Base-by-base conservation (phyloP, 2,888 invertebrate genomes). In the Frankliniella fusca region DNA sequence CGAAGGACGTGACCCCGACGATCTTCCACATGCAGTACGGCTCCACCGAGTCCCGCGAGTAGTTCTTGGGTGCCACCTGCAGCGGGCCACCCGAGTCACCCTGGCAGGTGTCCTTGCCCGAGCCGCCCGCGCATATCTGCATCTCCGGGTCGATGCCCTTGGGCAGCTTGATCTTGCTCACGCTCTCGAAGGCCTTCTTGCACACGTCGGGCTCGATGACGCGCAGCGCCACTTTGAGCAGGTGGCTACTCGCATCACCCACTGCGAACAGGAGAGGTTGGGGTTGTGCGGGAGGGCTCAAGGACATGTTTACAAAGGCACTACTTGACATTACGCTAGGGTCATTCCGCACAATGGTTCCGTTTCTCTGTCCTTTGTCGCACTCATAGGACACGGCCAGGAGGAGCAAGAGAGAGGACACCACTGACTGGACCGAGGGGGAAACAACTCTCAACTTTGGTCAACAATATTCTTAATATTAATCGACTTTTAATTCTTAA, bases 81-180 rank as follows among this genome's bases (percentile, higher is more conserved):
- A 94, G 88, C 0, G 94, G 94, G 0, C 93, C 93, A 0, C 94
- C 94, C 48, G 93, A 93, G 87, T 94, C 94, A 70, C 94, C 94
- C 92, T 84, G 84, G 80, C 85, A 85, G 5, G 85, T 85, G 65
- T 85, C 85, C 81, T 84, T 85, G 23, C 84, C 85, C 27, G 54
- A 48, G 84, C 88, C 85, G 9, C 91, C 91, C 1, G 91, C 91
- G 84, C 92, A 92, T 49, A 91, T 85, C 86, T 91, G 91, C 18
- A 86, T 87, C 0, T 88, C 87, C 12, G 88, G 84, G 49, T 92
- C 88, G 0, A 90, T 90, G 8, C 85, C 85, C n/a, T 85, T 84
- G 0, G 90, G 84, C 28, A 80, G 23, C 18, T 48, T 23, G 7
- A n/a, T 9, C 50, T 80, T 82, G 12, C 20, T n/a, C 23, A 20